Evolutionary conservation across 2,888 invertebrate genomes (phyloP), one percentile per base, ranked within the genome.

Genomic region (Parascotia fuliginaria): DNA sequence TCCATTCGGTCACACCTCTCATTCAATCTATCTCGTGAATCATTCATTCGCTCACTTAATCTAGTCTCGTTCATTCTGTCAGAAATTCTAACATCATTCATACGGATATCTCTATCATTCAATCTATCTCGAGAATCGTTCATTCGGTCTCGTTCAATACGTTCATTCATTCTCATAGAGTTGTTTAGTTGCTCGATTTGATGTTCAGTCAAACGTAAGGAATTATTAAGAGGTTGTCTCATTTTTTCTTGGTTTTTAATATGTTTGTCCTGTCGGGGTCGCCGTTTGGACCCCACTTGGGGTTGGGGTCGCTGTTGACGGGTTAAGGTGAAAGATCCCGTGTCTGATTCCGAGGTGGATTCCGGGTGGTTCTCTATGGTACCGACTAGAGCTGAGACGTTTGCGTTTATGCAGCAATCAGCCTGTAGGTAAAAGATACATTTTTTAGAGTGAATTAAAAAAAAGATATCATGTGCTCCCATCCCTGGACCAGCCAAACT

Each of bases 341-440:
- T 87, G 70, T 92, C 92, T 0, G 92, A 91, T 51, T 92, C 92
- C 0, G 92, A 92, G 0, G 92, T 92, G 0, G 92, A 91, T 31
- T 92, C 92, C 0, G 89, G 89, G 29, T 92, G 92, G 47, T 87
- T 89, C 59, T 92, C 92, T 47, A 92, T 92, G 12, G 92, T 92
- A 0, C 92, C 92, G 0, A 92, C 92, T 2, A 92, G 62, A 0
- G 90, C 92, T 42, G 91, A 91, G 0, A 92, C 88, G 57, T 83
- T 85, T 0, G 89, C 82, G 55, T 87, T 89, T 53, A 88, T 78
- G 55, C 92, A 92, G 74, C 92, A 92, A 9, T 92, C 92, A 0
- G 92, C 91, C 92, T 92, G 81, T 0, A 72, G 74, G 33, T 9
- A 43, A 60, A 11, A 11, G n/a, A n/a, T n/a, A n/a, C n/a, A n/a